A percentile compares a stretch with the other conserved stretches of the same genome.
Conservation (phyloP, 2,797 vertebrate species). For the Oreonectes daqikongensis region DNA sequence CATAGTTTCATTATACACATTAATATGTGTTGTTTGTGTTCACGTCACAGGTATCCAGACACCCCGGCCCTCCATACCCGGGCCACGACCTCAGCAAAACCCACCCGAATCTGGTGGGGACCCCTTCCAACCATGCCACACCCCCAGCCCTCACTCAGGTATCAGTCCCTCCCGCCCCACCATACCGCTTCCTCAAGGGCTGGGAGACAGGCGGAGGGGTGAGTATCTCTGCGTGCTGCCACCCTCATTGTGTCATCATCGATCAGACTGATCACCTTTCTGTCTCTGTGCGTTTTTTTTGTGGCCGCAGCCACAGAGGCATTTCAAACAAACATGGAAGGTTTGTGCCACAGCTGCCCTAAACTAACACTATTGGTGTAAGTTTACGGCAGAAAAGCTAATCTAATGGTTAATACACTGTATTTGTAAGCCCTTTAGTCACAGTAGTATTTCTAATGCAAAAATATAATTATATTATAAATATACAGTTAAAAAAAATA, state of each 20-base stretch:
- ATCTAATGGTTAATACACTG: no score
- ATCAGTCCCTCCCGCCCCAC: constrained; percentile 75
- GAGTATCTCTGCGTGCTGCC: constrained; percentile 59
- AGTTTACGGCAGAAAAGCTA: no score
- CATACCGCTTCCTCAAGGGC: constrained; percentile 78
- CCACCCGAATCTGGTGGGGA: constrained; percentile 89
- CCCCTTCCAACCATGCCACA: constrained; percentile 90
- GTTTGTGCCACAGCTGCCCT: no score
- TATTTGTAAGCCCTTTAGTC: no score
- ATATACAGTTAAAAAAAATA: no score
- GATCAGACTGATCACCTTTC: neutral
- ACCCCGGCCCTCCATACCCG: constrained; percentile 86
- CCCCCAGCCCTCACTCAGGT: constrained; percentile 96
- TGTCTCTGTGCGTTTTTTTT: neutral
- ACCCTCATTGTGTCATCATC: constrained; percentile 52
- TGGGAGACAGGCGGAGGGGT: constrained; percentile 80
- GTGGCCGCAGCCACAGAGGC: no score
- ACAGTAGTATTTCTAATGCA: no score
- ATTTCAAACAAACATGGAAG: no score
- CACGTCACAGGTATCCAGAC: constrained; percentile 88
- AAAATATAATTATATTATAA: no score
- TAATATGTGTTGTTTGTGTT: neutral
- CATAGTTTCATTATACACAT: no score
- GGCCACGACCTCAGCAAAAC: constrained; percentile 96
- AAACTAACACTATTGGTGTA: no score